Evolutionary conservation across 1,140 invertebrate genomes (phyloP).

Genomic region (Eumaeus atala): DNA sequence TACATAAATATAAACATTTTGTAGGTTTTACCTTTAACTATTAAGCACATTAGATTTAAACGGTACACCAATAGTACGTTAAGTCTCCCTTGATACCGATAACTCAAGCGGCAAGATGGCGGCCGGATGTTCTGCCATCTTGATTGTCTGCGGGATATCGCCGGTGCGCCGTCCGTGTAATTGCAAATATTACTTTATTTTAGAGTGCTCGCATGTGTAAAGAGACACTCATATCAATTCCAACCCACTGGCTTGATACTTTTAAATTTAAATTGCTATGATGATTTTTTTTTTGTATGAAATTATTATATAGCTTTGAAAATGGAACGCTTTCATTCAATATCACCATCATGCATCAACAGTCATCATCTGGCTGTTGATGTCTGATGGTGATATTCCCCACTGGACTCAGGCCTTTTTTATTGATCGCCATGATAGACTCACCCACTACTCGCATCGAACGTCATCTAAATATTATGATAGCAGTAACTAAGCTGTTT

Average conservation of each 20-base stretch:
- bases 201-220: slow-evolving; percentile 23
- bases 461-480: too few species aligned
- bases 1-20: too few species aligned
- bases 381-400: too few species aligned
- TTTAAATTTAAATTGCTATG: neutral
- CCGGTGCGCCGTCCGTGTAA: slow-evolving; percentile 39
- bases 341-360: too few species aligned
- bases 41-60: neutral
- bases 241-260: slow-evolving; percentile 10
- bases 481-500: too few species aligned
- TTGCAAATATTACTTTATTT: slow-evolving; percentile 43
- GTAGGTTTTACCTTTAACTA: neutral
- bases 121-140: slow-evolving; percentile 55
- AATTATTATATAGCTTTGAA: too few species aligned
- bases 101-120: slow-evolving; percentile 39
- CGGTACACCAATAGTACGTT: slow-evolving; percentile 9
- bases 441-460: too few species aligned
- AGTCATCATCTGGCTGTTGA: too few species aligned
- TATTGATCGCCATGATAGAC: too few species aligned
- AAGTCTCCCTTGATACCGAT: slow-evolving; percentile 13
- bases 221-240: slow-evolving; percentile 7
- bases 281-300: too few species aligned
- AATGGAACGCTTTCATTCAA: too few species aligned
- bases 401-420: too few species aligned
- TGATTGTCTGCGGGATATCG: slow-evolving; percentile 60